Evolutionary conservation across 2,888 invertebrate species (phyloP).

Genomic region (Amphipoea lucens): DNA sequence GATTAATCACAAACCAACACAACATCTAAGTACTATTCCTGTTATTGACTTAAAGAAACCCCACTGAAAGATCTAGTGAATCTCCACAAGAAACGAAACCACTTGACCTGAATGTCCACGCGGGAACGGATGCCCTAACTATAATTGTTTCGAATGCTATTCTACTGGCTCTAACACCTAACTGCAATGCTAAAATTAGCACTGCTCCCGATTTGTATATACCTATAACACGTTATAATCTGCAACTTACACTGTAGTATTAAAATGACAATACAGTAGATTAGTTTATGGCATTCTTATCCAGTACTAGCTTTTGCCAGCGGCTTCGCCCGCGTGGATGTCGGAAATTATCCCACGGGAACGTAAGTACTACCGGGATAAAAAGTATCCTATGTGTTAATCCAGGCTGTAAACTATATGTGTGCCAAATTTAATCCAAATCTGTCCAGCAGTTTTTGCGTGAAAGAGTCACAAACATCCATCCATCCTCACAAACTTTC

Average conservation of each 20-base stretch:
- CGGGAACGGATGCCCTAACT: conserved; percentile 55
- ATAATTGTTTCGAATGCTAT: conserved; percentile 69
- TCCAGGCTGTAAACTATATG: no score
- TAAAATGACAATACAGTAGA: background rate
- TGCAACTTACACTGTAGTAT: conserved; percentile 5
- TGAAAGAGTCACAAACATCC: no score
- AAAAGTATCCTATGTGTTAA: no score
- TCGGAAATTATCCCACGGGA: no score
- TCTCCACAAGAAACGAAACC: conserved; percentile 35
- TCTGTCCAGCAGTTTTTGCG: no score
- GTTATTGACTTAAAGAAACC: conserved; percentile 20
- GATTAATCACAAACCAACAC: conserved; percentile 38
- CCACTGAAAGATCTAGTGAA: conserved; percentile 12
- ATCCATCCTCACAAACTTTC: no score
- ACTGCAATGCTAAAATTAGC: conserved; percentile 70
- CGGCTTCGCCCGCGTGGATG: no score
- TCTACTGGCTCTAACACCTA: conserved; percentile 67
- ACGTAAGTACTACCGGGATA: no score
- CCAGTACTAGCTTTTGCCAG: background rate
- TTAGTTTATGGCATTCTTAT: background rate
- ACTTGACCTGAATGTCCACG: conserved; percentile 60
- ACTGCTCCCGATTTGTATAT: conserved; percentile 43
- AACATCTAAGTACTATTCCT: conserved; percentile 34
- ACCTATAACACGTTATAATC: conserved; percentile 31
- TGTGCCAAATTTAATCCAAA: no score